Conservation (phyloP, 2,797 vertebrate species). For the Pelochelys cantorii region DNA sequence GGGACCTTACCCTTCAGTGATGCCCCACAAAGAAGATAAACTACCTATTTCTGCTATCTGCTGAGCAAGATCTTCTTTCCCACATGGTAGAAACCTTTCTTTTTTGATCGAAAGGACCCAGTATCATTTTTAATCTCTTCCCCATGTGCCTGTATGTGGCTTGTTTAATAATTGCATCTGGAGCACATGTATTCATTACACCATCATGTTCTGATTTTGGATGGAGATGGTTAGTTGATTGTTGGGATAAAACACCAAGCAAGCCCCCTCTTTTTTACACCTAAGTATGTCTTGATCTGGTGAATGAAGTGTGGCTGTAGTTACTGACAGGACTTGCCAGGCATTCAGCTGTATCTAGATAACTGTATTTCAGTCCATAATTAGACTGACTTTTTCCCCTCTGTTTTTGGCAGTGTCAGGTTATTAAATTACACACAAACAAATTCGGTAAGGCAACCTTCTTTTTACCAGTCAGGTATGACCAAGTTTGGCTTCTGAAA, state of each 20-base stretch:
- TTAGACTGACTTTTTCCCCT: not conserved
- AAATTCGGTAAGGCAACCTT: not conserved
- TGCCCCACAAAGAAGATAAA: not conserved
- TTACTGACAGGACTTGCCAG: conserved; percentile 13
- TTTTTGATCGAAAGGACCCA: not conserved
- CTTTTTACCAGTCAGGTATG: conserved; percentile 42
- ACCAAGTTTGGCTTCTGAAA: conserved; percentile 53
- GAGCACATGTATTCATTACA: not conserved
- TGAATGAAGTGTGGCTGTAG: not conserved
- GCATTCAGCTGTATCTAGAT: conserved; percentile 14
- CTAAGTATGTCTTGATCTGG: not conserved
- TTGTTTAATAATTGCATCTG: not conserved
- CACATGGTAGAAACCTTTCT: not conserved
- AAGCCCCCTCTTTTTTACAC: not conserved
- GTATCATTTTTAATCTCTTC: not conserved
- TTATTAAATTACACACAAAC: not conserved
- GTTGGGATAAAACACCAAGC: not conserved
- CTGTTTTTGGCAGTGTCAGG: not conserved
- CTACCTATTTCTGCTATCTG: not conserved
- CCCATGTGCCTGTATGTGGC: not conserved
- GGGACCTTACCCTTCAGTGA: not conserved
- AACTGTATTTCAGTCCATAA: conserved; percentile 26
- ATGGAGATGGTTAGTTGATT: not conserved
- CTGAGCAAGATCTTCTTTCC: not conserved
- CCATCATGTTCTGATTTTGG: not conserved